Conservation (phyloP, 2,113 vertebrate genomes). For the Neolamprologus caudopunctatus region DNA sequence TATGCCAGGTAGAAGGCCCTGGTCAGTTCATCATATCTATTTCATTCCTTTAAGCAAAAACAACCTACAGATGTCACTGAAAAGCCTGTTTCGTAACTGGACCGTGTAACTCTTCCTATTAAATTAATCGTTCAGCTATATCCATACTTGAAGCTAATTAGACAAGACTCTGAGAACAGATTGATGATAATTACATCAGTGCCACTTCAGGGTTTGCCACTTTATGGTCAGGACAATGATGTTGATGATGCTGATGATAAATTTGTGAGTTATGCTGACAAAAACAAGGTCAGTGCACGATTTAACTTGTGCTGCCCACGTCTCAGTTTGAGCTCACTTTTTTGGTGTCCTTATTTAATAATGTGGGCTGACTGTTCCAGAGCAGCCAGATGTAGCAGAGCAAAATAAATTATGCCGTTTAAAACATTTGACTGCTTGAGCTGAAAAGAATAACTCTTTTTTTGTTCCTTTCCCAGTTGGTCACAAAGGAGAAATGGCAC, state of each 20-base stretch:
- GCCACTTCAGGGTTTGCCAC: background rate
- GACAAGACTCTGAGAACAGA: background rate
- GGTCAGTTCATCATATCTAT: accelerated
- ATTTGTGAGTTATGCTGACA: background rate
- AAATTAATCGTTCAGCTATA: background rate
- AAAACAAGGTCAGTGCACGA: background rate
- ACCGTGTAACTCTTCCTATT: background rate
- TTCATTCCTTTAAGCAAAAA: background rate
- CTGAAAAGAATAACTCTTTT: background rate
- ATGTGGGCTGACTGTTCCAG: background rate
- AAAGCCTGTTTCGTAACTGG: background rate
- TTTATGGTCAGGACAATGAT: background rate
- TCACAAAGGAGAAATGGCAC: background rate
- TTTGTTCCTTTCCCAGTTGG: background rate
- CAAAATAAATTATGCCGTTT: background rate
- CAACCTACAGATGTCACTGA: background rate
- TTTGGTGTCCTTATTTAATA: background rate
- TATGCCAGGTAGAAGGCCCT: background rate
- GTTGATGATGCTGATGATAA: background rate
- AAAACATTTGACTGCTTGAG: background rate
- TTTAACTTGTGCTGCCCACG: background rate
- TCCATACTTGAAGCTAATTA: background rate
- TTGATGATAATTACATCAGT: background rate
- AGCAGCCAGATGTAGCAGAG: background rate
- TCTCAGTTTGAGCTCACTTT: background rate